A percentile compares a stretch with the other conserved stretches of the same genome.
These are phyloP conservation scores for Pasiphila rectangulata DNA, from an alignment of 2,888 invertebrate genomes.

Conservation along the genomic window DNA sequence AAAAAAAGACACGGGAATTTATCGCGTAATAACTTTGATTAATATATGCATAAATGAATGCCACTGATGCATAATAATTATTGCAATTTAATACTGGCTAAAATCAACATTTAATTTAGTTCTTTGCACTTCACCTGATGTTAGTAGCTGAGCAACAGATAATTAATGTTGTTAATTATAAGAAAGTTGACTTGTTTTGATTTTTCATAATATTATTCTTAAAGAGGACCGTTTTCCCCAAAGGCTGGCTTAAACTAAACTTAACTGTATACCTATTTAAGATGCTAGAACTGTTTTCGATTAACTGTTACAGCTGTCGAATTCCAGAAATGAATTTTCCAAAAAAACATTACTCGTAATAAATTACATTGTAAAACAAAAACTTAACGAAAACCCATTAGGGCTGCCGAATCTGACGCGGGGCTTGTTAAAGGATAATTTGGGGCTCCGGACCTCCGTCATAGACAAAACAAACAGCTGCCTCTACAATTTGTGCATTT, in stretches of 20 bases:
- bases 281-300: slow-evolving; percentile 42
- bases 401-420: slow-evolving; percentile 81
- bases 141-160: neutral
- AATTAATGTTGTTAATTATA: neutral
- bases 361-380: slow-evolving; percentile 75
- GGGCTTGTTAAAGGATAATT: slow-evolving; percentile 79
- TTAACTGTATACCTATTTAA: neutral
- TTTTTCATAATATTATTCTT: neutral
- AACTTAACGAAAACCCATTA: slow-evolving; percentile 80
- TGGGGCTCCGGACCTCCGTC: slow-evolving; percentile 75
- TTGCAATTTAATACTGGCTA: too few relatives aligned
- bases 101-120: neutral
- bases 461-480: slow-evolving; percentile 81
- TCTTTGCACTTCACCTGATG: neutral
- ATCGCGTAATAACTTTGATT: too few relatives aligned
- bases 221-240: neutral
- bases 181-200: neutral
- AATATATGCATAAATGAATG: too few relatives aligned
- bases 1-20: too few relatives aligned
- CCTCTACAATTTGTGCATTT: slow-evolving; percentile 78
- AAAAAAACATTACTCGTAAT: slow-evolving; percentile 69
- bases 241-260: neutral
- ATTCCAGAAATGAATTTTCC: slow-evolving; percentile 62
- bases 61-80: too few relatives aligned
- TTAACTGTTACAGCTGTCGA: slow-evolving; percentile 71